These are phyloP conservation scores for Lerista edwardsae DNA, from an alignment of 2,797 vertebrate species.

Conservation along the genomic window DNA sequence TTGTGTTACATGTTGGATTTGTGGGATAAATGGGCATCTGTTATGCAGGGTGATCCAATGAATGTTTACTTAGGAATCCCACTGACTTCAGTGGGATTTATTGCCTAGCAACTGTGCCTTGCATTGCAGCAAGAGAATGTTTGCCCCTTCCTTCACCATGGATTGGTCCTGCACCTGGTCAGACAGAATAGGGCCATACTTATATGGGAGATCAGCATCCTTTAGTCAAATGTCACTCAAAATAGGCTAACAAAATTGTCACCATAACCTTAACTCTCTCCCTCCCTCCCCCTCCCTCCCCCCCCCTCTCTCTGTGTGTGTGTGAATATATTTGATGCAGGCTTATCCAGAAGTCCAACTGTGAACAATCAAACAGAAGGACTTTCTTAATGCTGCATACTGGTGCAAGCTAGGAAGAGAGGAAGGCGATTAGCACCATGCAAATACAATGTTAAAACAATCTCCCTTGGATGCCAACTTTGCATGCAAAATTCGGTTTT, in stretches of 20 bases:
- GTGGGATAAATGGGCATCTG: slow-evolving; percentile 39
- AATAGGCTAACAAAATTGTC: too few relatives aligned
- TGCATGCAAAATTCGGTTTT: slow-evolving; percentile 40
- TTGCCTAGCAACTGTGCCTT: background rate
- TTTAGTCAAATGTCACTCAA: slow-evolving; percentile 39
- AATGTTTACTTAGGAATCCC: background rate
- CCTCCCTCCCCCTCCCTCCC: too few relatives aligned
- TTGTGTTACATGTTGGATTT: background rate
- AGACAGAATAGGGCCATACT: slow-evolving; percentile 43
- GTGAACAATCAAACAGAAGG: slow-evolving; percentile 50
- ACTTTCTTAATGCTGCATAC: slow-evolving; percentile 26
- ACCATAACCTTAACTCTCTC: too few relatives aligned
- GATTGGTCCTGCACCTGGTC: slow-evolving; percentile 25
- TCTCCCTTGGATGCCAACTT: slow-evolving; percentile 34
- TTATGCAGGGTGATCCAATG: background rate
- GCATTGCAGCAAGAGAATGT: background rate
- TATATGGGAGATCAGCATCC: slow-evolving; percentile 39
- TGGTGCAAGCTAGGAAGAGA: slow-evolving; percentile 44
- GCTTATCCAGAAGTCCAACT: slow-evolving; percentile 53
- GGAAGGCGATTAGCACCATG: slow-evolving; percentile 63
- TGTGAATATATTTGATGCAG: slow-evolving; percentile 49
- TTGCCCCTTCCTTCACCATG: background rate
- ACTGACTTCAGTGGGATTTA: background rate
- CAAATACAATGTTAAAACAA: slow-evolving; percentile 58
- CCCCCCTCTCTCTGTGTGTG: too few relatives aligned